A percentile compares a stretch with the other conserved stretches of the same genome.
Evolutionary conservation across 2,797 vertebrate genomes (phyloP).

Genomic region (Gymnoscopelus microlampas): DNA sequence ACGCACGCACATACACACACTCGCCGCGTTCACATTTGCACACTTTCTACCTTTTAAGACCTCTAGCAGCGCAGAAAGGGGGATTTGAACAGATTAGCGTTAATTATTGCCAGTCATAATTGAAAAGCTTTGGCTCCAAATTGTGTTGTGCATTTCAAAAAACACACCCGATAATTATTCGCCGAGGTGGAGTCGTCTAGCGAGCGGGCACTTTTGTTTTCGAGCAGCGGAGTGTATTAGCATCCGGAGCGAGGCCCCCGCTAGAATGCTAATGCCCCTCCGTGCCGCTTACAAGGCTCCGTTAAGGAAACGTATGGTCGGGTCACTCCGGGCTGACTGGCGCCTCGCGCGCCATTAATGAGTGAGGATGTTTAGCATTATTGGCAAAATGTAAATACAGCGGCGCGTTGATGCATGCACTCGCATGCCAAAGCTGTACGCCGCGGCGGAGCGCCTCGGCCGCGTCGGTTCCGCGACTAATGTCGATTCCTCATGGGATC

Average conservation of each 20-base stretch:
- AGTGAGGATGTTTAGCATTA: slow-evolving; percentile 78
- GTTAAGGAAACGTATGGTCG: slow-evolving; percentile 60
- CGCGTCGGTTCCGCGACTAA: too few relatives aligned
- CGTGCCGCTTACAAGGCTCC: too few relatives aligned
- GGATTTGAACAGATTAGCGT: too few relatives aligned
- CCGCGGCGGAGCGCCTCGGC: too few relatives aligned
- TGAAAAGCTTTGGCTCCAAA: slow-evolving; percentile 60
- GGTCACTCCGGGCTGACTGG: slow-evolving; percentile 48
- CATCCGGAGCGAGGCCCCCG: slow-evolving; percentile 37
- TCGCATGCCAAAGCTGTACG: slow-evolving; percentile 20
- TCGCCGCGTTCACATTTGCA: too few relatives aligned
- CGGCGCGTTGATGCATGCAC: slow-evolving; percentile 63
- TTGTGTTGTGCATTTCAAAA: slow-evolving; percentile 27
- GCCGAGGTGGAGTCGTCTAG: slow-evolving; percentile 56
- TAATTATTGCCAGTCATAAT: slow-evolving; percentile 41
- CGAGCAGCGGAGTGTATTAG: slow-evolving; percentile 73
- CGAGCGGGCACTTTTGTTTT: slow-evolving; percentile 54
- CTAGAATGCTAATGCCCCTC: slow-evolving; percentile 68
- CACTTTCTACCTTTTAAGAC: too few relatives aligned
- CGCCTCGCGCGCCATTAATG: slow-evolving; percentile 50
- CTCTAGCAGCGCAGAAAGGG: too few relatives aligned
- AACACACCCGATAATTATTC: slow-evolving; percentile 47
- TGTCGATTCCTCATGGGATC: too few relatives aligned
- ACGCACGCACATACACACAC: too few relatives aligned
- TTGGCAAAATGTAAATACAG: slow-evolving; percentile 80